Base-by-base conservation (phyloP, 1,140 invertebrate genomes). In the Papilio xuthus region DNA sequence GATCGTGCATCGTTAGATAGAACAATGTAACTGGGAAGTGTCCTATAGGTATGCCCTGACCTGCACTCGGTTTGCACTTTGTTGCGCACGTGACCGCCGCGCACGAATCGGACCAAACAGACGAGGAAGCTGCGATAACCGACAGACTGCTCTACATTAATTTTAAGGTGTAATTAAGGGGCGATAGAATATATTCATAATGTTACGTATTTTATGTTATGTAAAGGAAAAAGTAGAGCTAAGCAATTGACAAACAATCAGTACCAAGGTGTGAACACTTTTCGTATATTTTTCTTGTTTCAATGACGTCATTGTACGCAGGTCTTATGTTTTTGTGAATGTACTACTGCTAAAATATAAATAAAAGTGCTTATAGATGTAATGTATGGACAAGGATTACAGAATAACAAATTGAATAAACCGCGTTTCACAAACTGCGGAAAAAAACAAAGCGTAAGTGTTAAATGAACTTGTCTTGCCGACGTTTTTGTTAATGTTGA, bases 1-100 rank as follows among this genome's bases (percentile, higher is more conserved):
- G 42, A 71, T 71, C 37, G 69, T 79, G 74, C 79, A 79, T 85
- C 84, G 84, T 83, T 82, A 86, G 83, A 82, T 83, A 75, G 80
- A 82, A 84, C 86, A 87, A 83, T 81, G 77, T 78, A 85, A 83
- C 79, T 70, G 82, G 86, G 86, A 85, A 85, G 80, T 80, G 23
- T 50, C 20, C 70, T 44, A 47, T 26, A 20, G 20, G 41, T 47
- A 72, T 44, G 70, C 69, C 37, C 69, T 42, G 69, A 23, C 37
- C 37, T 72, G 67, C 15, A 50, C 47, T 70, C 32, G 41, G 15
- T 18, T 71, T 41, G 70, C 32, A 42, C 60, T 41, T 20, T 41
- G 70, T 37, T 41, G n/a, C 42, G 20, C 41, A 42, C 41, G 70
- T 47, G 70, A 72, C 70, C 37, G 37, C 42, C n/a, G 37, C 18